Percentiles rank a stretch among this genome's conserved stretches.
These are phyloP conservation scores for Leucoraja erinaceus DNA, from an alignment of 2,113 vertebrate genomes.

Conservation along the genomic window DNA sequence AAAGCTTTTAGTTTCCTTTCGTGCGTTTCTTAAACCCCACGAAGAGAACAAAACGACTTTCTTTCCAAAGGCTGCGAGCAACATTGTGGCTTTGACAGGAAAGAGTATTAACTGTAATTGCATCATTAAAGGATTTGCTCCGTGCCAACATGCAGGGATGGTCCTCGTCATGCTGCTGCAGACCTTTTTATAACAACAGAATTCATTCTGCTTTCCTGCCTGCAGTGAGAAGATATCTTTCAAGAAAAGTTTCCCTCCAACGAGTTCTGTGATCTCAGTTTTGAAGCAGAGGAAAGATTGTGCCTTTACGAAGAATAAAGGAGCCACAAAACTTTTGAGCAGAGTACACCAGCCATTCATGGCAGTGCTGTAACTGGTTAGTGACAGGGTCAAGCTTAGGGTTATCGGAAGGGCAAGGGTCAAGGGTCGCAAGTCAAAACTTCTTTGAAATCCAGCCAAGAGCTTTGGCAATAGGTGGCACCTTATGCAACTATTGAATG, in stretches of 20 bases:
- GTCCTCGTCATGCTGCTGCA: neutral
- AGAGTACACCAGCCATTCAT: neutral
- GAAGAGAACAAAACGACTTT: neutral
- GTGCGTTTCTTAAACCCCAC: neutral
- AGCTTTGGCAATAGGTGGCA: no score
- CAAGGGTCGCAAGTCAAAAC: no score
- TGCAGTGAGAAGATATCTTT: neutral
- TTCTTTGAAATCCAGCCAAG: no score
- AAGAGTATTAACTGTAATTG: neutral
- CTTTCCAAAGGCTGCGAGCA: neutral
- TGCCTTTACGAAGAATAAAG: no score
- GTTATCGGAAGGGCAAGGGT: no score
- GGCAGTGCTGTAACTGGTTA: no score
- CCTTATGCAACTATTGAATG: no score
- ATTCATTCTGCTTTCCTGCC: neutral
- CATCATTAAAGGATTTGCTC: slow-evolving; percentile 16
- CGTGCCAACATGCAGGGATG: neutral
- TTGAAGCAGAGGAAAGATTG: no score
- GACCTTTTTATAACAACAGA: neutral
- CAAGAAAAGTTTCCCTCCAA: neutral
- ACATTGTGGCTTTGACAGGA: neutral
- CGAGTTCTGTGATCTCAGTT: neutral
- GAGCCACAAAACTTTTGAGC: neutral
- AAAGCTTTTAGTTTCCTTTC: neutral
- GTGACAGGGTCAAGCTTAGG: no score